phyloP scores from a whole-genome alignment of 2,113 vertebrate species.

The Felis chaus region DNA sequence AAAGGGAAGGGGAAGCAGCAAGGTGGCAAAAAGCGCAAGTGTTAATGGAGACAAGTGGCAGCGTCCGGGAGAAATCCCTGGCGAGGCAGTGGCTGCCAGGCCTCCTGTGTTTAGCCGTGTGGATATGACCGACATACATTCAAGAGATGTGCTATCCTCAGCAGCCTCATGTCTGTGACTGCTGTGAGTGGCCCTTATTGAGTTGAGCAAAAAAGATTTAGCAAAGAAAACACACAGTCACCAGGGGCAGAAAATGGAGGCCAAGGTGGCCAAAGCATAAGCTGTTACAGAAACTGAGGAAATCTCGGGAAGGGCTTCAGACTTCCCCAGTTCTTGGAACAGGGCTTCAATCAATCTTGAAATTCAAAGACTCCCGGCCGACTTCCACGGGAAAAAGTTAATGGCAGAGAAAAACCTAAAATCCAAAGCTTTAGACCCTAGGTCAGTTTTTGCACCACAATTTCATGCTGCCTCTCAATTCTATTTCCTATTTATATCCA shows the following conservation, averaged over 20 bases:
- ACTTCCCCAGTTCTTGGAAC: not conserved
- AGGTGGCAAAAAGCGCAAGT: not conserved
- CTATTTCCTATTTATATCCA: not conserved
- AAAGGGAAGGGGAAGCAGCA: not conserved
- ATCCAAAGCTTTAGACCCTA: not conserved
- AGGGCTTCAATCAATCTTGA: not conserved
- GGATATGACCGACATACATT: not conserved
- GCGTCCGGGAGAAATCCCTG: not conserved
- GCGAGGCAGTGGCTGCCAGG: not conserved
- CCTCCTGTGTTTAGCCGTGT: rapidly evolving
- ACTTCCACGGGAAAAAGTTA: not conserved
- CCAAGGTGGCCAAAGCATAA: not conserved
- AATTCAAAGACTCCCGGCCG: not conserved
- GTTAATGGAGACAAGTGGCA: rapidly evolving
- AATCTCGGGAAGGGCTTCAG: not conserved
- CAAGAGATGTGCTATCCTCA: not conserved
- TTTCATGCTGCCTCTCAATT: not conserved
- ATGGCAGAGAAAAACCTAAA: not conserved
- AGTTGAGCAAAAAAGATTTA: not conserved
- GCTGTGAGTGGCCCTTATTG: not conserved
- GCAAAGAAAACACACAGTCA: not conserved
- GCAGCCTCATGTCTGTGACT: not conserved
- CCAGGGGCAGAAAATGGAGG: not conserved
- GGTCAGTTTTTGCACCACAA: not conserved
- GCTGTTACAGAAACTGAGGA: not conserved